A percentile compares a stretch with the other conserved stretches of the same genome.
Evolutionary conservation across 2,797 vertebrate species (phyloP).

Genomic region (Numenius phaeopus): DNA sequence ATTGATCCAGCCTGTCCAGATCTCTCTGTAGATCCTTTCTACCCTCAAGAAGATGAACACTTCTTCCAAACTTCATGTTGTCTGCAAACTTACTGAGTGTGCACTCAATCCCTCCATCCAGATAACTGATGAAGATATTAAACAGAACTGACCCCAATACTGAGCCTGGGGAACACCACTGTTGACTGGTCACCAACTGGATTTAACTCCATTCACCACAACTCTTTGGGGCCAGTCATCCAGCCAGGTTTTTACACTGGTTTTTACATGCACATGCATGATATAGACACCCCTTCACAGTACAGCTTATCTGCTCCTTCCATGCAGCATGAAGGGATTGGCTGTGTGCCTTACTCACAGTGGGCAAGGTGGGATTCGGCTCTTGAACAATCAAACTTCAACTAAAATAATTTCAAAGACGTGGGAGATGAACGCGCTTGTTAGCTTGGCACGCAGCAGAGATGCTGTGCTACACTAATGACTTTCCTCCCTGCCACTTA

Average conservation of each 20-base stretch:
- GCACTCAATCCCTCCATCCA: rapidly evolving
- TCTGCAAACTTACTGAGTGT: background rate
- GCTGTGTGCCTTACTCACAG: background rate
- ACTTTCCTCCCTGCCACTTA: background rate
- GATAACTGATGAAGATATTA: background rate
- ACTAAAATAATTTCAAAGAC: background rate
- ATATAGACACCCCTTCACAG: background rate
- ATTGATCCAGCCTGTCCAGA: background rate
- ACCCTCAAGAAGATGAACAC: background rate
- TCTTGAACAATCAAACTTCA: background rate
- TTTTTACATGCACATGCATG: background rate
- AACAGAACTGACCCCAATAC: background rate
- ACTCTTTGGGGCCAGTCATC: background rate
- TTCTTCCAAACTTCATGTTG: rapidly evolving
- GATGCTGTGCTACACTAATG: background rate
- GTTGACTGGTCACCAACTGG: background rate
- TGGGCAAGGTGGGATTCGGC: background rate
- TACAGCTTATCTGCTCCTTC: background rate
- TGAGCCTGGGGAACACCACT: background rate
- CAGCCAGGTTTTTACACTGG: background rate
- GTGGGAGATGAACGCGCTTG: background rate
- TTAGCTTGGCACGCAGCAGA: background rate
- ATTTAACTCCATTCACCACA: background rate
- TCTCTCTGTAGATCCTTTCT: background rate
- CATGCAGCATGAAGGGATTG: background rate